These are phyloP conservation scores for Amazona finschi DNA, from an alignment of 2,797 vertebrate species.

Conservation along the genomic window DNA sequence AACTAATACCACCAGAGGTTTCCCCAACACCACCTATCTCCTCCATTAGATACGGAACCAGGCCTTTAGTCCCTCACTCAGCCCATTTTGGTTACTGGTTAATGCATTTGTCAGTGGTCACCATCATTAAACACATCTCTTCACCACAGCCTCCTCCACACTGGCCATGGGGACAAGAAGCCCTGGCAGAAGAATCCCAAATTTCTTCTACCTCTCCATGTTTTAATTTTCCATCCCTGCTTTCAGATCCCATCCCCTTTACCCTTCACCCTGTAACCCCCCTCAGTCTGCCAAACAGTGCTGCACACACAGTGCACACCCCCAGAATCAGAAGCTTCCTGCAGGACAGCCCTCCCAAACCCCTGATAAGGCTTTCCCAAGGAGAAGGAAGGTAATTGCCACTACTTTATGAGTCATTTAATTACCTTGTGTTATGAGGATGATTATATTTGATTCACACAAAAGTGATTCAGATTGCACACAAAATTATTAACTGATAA, in stretches of 20 bases:
- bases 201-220: background rate
- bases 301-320: background rate
- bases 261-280: background rate
- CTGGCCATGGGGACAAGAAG: background rate
- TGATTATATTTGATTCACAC: background rate
- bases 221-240: background rate
- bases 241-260: background rate
- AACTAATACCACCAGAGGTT: background rate
- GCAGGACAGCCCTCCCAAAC: background rate
- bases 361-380: background rate
- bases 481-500: background rate
- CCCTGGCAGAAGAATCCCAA: background rate
- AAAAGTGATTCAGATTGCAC: background rate
- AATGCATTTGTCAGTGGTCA: background rate
- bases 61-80: background rate
- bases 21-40: background rate
- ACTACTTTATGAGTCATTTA: background rate
- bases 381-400: background rate
- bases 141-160: background rate
- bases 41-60: background rate
- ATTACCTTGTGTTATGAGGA: background rate
- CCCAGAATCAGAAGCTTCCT: background rate
- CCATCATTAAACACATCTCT: background rate
- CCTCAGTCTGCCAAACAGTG: fast-evolving
- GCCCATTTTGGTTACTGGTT: background rate